These are phyloP conservation scores for Aegithalos caudatus DNA, from an alignment of 2,113 vertebrate species.

Conservation along the genomic window DNA sequence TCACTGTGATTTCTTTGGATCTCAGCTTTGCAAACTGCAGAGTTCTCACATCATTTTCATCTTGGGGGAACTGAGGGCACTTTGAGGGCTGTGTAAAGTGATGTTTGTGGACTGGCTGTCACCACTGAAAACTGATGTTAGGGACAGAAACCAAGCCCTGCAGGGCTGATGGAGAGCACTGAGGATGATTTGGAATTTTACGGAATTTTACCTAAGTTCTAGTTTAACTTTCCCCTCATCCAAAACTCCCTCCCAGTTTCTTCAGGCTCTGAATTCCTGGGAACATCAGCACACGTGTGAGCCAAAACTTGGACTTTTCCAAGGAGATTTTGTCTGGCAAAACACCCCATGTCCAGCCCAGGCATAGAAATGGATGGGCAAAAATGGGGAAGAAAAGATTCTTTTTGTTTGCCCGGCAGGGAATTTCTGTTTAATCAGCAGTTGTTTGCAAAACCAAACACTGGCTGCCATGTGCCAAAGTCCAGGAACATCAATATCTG, in stretches of 20 bases:
- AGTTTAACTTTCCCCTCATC: neutral
- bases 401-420: conserved; percentile 17
- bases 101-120: neutral
- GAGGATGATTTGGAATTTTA: neutral
- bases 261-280: neutral
- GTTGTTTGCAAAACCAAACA: conserved; percentile 52
- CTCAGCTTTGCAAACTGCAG: neutral
- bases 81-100: neutral
- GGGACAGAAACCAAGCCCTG: neutral
- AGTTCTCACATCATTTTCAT: neutral
- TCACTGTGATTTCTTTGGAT: neutral
- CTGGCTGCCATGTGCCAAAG: conserved; percentile 26
- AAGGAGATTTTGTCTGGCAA: neutral
- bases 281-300: neutral
- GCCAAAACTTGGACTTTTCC: neutral
- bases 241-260: neutral
- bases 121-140: neutral
- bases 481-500: conserved; percentile 44
- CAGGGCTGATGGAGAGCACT: neutral
- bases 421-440: conserved; percentile 61
- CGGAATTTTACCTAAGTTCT: neutral
- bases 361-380: neutral
- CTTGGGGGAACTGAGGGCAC: neutral
- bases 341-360: neutral
- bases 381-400: neutral